These are phyloP conservation scores for Trogon melanurus DNA, from an alignment of 2,113 vertebrate species.

Conservation along the genomic window DNA sequence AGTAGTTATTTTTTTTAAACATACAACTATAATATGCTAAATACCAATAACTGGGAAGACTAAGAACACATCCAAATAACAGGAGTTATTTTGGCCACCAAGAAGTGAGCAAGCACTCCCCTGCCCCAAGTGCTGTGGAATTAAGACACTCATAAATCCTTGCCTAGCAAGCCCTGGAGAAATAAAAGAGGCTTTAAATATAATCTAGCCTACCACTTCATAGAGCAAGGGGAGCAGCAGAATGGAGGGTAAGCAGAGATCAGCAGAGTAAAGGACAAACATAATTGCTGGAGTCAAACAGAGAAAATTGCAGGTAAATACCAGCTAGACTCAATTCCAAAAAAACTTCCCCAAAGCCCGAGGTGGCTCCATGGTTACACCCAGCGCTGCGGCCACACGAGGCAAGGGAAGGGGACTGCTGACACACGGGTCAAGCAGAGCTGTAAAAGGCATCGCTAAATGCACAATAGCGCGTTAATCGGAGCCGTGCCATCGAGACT, in stretches of 20 bases:
- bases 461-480: not conserved
- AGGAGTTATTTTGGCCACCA: not conserved
- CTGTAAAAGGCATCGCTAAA: not conserved
- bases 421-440: not conserved
- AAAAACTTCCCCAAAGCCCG: not conserved
- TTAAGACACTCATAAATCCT: slow-evolving; percentile 50
- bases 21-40: not conserved
- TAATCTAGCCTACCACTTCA: slow-evolving; percentile 5
- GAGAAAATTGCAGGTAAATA: slow-evolving; percentile 51
- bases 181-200: slow-evolving; percentile 58
- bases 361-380: not conserved
- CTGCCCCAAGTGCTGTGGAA: not conserved
- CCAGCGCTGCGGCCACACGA: fast-evolving
- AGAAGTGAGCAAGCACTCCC: not conserved
- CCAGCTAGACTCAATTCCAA: not conserved
- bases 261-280: slow-evolving; percentile 47
- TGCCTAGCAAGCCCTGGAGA: slow-evolving; percentile 53
- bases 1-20: not conserved
- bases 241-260: not conserved
- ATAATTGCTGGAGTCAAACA: slow-evolving; percentile 45
- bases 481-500: not conserved
- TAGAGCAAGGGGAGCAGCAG: not conserved
- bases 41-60: not conserved
- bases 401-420: not conserved
- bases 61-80: not conserved